A percentile compares a stretch with the other conserved stretches of the same genome.
Evolutionary conservation across 2,888 invertebrate genomes (phyloP).

Genomic region (Mayetiola destructor): DNA sequence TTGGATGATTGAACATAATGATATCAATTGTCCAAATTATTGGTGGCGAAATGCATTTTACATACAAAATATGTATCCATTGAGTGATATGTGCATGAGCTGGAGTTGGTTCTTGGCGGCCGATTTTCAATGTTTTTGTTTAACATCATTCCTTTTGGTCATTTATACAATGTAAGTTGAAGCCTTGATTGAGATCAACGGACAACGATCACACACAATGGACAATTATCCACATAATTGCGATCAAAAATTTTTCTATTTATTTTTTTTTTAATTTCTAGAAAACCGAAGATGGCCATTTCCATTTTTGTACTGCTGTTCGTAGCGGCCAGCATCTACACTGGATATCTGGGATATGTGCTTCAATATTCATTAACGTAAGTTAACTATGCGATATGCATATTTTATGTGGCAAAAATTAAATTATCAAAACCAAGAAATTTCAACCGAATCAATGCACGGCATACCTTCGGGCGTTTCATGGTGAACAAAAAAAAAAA

Average conservation of each 20-base stretch:
- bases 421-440: too few relatives aligned
- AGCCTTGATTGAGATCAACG: background rate
- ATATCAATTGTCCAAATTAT: constrained; percentile 33
- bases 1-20: constrained; percentile 29
- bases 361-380: constrained; percentile 35
- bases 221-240: too few relatives aligned
- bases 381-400: constrained; percentile 21
- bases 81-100: constrained; percentile 20
- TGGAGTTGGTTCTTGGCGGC: constrained; percentile 21
- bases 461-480: background rate
- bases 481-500: too few relatives aligned
- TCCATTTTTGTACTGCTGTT: constrained; percentile 25
- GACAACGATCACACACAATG: background rate
- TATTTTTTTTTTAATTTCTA: constrained; percentile 21
- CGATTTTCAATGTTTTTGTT: constrained; percentile 21
- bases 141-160: constrained; percentile 18
- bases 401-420: too few relatives aligned
- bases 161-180: constrained; percentile 17
- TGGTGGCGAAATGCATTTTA: constrained; percentile 42
- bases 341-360: constrained; percentile 31
- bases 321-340: constrained; percentile 26
- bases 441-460: too few relatives aligned
- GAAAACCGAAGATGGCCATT: constrained; percentile 24
- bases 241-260: background rate
- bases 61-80: constrained; percentile 23